phyloP scores from a whole-genome alignment of 2,797 vertebrate species.

The Sebastes umbrosus region DNA sequence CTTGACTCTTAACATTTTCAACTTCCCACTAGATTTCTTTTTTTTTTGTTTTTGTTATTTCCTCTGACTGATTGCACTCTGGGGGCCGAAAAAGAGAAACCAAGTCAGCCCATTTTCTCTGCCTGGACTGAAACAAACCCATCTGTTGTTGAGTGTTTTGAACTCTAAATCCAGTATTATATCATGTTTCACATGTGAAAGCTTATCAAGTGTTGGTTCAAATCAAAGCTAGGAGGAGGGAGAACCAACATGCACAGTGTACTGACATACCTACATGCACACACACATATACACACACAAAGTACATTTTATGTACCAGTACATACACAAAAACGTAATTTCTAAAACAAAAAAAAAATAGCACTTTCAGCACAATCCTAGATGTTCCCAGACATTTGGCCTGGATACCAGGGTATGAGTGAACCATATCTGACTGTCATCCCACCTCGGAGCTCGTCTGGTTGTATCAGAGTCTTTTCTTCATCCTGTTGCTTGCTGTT shows the following conservation, averaged over 20 bases:
- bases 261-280: conserved; percentile 34
- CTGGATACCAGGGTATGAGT: conserved; percentile 60
- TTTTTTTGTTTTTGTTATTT: neutral
- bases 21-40: conserved; percentile 72
- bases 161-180: conserved; percentile 89
- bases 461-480: conserved; percentile 11
- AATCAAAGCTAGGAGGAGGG: conserved; percentile 35
- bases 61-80: conserved; percentile 79
- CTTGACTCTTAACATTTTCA: conserved; percentile 46
- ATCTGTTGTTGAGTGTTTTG: conserved; percentile 66
- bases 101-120: conserved; percentile 66
- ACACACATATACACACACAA: conserved; percentile 27
- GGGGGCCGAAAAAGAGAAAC: conserved; percentile 75
- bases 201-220: conserved; percentile 48
- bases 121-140: conserved; percentile 80
- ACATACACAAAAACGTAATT: conserved; percentile 46
- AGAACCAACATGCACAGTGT: conserved; percentile 50
- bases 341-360: conserved; percentile 40
- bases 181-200: conserved; percentile 69
- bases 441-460: conserved; percentile 20
- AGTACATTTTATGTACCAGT: conserved; percentile 27
- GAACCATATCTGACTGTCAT: conserved; percentile 32
- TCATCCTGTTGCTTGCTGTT: conserved; percentile 34
- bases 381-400: conserved; percentile 73
- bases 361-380: conserved; percentile 83